phyloP scores from a whole-genome alignment of 1,140 invertebrate genomes.

The Saxidomus purpurata region DNA sequence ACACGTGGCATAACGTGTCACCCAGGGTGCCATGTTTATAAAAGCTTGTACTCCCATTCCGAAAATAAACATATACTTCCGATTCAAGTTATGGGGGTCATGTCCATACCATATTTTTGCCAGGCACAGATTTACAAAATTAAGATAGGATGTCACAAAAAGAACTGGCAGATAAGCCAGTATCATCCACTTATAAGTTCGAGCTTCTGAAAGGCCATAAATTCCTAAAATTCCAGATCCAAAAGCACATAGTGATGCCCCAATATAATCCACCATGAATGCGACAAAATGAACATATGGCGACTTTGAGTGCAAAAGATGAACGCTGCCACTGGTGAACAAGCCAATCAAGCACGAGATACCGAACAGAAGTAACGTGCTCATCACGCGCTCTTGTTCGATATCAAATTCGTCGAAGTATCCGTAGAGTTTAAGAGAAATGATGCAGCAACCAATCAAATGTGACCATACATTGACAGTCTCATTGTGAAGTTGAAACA shows the following conservation, averaged over 20 bases:
- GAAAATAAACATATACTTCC: constrained; percentile 75
- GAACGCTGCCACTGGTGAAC: constrained; percentile 75
- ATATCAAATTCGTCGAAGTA: constrained; percentile 71
- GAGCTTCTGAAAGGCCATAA: constrained; percentile 72
- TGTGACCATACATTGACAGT: constrained; percentile 85
- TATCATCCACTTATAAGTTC: constrained; percentile 62
- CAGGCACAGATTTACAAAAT: constrained; percentile 73
- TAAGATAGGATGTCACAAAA: constrained; percentile 72
- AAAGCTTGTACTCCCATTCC: constrained; percentile 69
- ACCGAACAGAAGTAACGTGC: constrained; percentile 73
- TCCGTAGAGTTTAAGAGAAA: constrained; percentile 69
- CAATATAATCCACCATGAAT: constrained; percentile 83
- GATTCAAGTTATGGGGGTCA: constrained; percentile 70
- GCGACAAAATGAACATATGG: constrained; percentile 79
- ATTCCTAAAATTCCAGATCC: constrained; percentile 76
- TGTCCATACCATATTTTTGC: constrained; percentile 73
- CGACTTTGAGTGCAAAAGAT: constrained; percentile 82
- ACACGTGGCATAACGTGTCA: constrained; percentile 73
- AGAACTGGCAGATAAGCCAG: constrained; percentile 71
- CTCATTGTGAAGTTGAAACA: constrained; percentile 85
- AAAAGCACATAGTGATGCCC: constrained; percentile 79
- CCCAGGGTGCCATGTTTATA: constrained; percentile 69
- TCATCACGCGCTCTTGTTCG: constrained; percentile 67
- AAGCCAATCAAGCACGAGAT: constrained; percentile 71
- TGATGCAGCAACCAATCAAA: constrained; percentile 77